Conservation (phyloP, 1,140 invertebrate species). For the Bactericera cockerelli region DNA sequence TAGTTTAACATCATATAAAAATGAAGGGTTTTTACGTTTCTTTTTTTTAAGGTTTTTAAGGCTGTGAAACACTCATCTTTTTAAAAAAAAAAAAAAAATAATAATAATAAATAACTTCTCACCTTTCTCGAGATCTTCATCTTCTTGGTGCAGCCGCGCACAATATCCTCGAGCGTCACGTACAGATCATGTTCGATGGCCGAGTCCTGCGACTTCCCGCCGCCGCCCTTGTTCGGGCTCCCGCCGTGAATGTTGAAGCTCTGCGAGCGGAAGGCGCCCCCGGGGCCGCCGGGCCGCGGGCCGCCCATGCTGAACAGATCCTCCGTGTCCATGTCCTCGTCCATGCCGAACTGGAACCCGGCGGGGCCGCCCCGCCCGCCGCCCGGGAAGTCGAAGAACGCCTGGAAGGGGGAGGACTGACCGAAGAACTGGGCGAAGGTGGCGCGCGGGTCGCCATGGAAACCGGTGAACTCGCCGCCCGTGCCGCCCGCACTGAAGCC, state of each 20-base stretch:
- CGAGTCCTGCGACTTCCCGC: slow-evolving; percentile 75
- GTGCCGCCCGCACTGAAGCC: slow-evolving; percentile 25
- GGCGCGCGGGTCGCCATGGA: slow-evolving; percentile 66
- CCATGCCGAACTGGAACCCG: slow-evolving; percentile 32
- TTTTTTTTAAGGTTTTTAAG: not conserved
- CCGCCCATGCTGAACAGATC: slow-evolving; percentile 40
- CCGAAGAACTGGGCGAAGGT: slow-evolving; percentile 62
- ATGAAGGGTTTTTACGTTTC: not conserved
- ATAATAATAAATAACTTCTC: no score
- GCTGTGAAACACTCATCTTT: no score
- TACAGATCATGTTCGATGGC: slow-evolving; percentile 94
- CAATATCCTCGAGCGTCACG: slow-evolving; percentile 82
- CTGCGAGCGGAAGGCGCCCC: slow-evolving; percentile 68
- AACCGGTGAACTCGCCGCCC: slow-evolving; percentile 55
- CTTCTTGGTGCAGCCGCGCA: slow-evolving; percentile 90
- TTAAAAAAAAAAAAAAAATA: no score
- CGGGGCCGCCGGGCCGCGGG: slow-evolving; percentile 28
- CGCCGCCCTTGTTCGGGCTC: slow-evolving; percentile 39
- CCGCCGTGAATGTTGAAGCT: slow-evolving; percentile 71
- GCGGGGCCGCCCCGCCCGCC: slow-evolving; percentile 43
- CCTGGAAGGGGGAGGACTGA: slow-evolving; percentile 44
- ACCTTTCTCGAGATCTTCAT: slow-evolving; percentile 95
- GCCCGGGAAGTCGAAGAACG: slow-evolving; percentile 46
- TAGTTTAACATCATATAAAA: no score
- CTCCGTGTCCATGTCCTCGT: slow-evolving; percentile 61